A percentile compares a stretch with the other conserved stretches of the same genome.
Conservation (phyloP, 2,888 invertebrate species). For the Lithophane semibrunnea region DNA sequence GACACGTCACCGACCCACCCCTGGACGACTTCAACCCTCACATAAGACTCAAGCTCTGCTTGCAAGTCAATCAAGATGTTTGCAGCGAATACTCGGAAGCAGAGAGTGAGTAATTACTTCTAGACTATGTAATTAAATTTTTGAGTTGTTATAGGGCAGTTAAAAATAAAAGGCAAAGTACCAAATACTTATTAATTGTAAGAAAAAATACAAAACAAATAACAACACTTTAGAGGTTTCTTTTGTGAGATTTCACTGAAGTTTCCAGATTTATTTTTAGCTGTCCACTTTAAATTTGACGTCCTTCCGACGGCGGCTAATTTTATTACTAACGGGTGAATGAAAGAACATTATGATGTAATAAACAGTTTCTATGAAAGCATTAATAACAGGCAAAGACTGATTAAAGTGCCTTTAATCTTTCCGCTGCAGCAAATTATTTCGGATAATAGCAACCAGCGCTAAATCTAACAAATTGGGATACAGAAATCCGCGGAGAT, state of each 20-base stretch:
- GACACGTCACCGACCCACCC: conserved; percentile 90
- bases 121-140: not conserved
- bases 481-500: not conserved
- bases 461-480: not conserved
- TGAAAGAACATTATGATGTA: conserved; percentile 36
- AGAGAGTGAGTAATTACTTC: conserved; percentile 92
- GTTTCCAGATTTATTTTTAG: conserved; percentile 16
- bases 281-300: conserved; percentile 22
- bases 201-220: not conserved
- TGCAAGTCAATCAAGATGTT: conserved; percentile 94
- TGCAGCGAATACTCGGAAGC: conserved; percentile 96
- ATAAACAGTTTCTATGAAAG: conserved; percentile 38
- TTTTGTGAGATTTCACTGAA: conserved; percentile 5
- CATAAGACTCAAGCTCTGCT: conserved; percentile 95
- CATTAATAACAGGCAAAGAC: conserved; percentile 32
- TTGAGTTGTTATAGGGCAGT: not conserved
- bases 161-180: not conserved
- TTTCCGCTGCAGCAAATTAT: conserved; percentile 26
- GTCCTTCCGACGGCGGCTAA: conserved; percentile 7
- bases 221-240: not conserved
- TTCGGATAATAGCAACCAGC: conserved; percentile 12
- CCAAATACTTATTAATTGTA: not conserved
- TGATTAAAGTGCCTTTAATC: conserved; percentile 22
- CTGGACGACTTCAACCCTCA: conserved; percentile 92
- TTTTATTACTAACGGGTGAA: conserved; percentile 33